phyloP scores from a whole-genome alignment of 2,797 vertebrate genomes.

The Eutrigla gurnardus region DNA sequence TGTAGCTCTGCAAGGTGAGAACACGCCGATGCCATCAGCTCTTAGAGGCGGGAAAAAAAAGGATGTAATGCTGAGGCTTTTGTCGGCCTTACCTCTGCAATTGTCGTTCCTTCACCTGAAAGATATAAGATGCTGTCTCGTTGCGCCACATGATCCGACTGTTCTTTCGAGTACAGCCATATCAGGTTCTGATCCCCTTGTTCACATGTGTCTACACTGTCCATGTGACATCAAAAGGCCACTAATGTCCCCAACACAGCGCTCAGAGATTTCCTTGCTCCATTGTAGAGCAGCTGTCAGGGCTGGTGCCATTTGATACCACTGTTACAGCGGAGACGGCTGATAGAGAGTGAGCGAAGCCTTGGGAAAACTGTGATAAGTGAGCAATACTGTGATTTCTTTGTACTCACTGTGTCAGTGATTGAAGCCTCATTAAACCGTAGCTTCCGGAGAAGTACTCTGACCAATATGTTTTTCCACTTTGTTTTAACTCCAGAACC shows the following conservation, averaged over 20 bases:
- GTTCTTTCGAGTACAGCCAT: slow-evolving; percentile 63
- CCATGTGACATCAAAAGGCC: slow-evolving; percentile 77
- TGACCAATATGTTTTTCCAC: slow-evolving; percentile 52
- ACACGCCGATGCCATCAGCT: slow-evolving; percentile 11
- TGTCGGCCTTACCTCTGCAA: slow-evolving; percentile 24
- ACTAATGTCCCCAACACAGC: slow-evolving; percentile 71
- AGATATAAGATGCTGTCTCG: slow-evolving; percentile 52
- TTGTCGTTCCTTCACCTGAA: slow-evolving; percentile 39
- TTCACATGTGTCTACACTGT: slow-evolving; percentile 75
- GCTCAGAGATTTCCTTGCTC: slow-evolving; percentile 77
- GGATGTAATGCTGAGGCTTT: slow-evolving; percentile 34
- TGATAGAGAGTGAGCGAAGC: slow-evolving; percentile 57
- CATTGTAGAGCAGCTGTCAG: slow-evolving; percentile 77
- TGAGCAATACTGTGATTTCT: slow-evolving; percentile 61
- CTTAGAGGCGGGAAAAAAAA: neutral
- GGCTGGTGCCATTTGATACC: slow-evolving; percentile 70
- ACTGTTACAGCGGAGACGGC: slow-evolving; percentile 54
- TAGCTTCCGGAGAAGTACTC: slow-evolving; percentile 21
- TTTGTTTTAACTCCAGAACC: slow-evolving; percentile 81
- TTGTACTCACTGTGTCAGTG: slow-evolving; percentile 50
- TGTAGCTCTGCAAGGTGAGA: slow-evolving; percentile 90
- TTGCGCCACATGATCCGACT: slow-evolving; percentile 52
- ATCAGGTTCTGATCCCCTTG: slow-evolving; percentile 71
- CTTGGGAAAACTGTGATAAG: slow-evolving; percentile 79
- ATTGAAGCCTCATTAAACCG: slow-evolving; percentile 56